Evolutionary conservation across 2,113 vertebrate genomes (phyloP), one percentile per base, ranked within the genome.

Genomic region (Tyrannus savana): DNA sequence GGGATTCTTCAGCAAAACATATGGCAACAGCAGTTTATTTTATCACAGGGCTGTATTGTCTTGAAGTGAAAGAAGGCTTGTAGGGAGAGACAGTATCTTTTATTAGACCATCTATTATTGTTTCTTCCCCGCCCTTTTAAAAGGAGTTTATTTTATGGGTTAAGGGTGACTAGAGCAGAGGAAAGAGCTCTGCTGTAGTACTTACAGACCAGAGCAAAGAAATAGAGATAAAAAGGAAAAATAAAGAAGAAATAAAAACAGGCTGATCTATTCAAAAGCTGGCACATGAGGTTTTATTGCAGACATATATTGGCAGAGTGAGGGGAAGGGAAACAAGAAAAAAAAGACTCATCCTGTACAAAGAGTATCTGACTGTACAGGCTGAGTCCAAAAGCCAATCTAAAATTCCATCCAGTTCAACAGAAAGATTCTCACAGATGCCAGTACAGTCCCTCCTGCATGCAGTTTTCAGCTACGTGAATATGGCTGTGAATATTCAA

Each of bases 21-120:
- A 92, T 31, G 68, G 86, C 86, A 96, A 47, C 33, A 89, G 73
- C 86, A 84, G 64, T 95, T 95, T 95, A 89, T 95, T 97, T 97
- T 93, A 95, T 90, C 76, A 89, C 83, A 88, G 25, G 90, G 71
- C 59, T 84, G 85, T 83, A 73, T 83, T 94, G 67, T 93, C 85
- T 86, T 85, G 62, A 93, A 96, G 90, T 66, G 81, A 92, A 89
- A 68, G 73, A 80, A 85, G 41, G 27, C 41, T 95, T 93, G 90
- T 76, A 73, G 63, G 50, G 59, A 92, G 79, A 88, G 66, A 85
- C 66, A 79, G 44, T 60, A 83, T 91, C 85, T 95, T 95, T 96
- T 94, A 97, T 91, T 93, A 96, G 85, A 73, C 55, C 42, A 80
- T 90, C 72, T 94, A 95, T 96, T 96, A 91, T 74, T 19, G 12